A percentile compares a stretch with the other conserved stretches of the same genome.
phyloP scores from a whole-genome alignment of 1,140 invertebrate species.

The Luehdorfia chinensis region DNA sequence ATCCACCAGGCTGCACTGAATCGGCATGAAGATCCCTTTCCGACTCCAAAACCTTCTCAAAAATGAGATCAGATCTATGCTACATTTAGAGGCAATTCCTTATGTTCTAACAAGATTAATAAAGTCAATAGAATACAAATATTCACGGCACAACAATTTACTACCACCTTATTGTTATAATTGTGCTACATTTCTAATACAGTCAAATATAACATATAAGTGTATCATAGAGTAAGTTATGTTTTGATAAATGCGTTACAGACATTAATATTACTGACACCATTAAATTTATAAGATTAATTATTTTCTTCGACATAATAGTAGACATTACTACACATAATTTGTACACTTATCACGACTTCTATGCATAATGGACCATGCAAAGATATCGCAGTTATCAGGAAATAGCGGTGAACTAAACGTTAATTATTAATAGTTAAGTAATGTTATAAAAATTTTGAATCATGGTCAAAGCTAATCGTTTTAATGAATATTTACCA shows the following conservation, averaged over 20 bases:
- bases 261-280: neutral
- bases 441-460: too few relatives aligned
- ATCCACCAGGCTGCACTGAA: too few relatives aligned
- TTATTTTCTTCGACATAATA: neutral
- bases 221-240: neutral
- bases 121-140: neutral
- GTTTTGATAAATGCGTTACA: constrained; percentile 8
- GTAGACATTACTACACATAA: neutral
- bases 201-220: neutral
- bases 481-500: too few relatives aligned
- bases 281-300: neutral
- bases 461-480: too few relatives aligned
- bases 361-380: neutral
- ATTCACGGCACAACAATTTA: neutral
- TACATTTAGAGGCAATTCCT: too few relatives aligned
- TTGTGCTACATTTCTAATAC: neutral
- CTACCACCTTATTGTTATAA: neutral
- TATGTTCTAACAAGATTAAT: neutral
- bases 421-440: too few relatives aligned
- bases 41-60: too few relatives aligned
- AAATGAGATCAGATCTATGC: too few relatives aligned
- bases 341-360: constrained; percentile 15
- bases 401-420: neutral
- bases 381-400: neutral
- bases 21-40: too few relatives aligned